Percentiles rank a stretch among this genome's conserved stretches.
These are phyloP conservation scores for Uloborus diversus DNA, from an alignment of 1,140 invertebrate species.

Conservation along the genomic window DNA sequence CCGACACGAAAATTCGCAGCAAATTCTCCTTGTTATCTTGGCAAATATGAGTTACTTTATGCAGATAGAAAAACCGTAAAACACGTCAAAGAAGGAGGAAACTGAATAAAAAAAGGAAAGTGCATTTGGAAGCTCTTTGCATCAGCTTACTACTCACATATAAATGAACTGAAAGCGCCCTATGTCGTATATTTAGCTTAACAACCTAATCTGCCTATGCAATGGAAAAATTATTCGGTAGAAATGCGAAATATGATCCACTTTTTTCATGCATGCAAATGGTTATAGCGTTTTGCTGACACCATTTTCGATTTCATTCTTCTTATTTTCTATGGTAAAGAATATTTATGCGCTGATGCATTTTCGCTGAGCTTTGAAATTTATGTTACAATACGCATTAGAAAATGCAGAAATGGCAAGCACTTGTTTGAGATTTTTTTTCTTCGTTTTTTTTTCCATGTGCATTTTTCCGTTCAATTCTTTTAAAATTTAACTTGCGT, in stretches of 20 bases:
- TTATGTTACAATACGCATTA: too few relatives aligned
- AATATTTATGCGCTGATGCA: conserved; percentile 17
- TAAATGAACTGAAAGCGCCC: conserved; percentile 12
- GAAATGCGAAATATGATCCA: conserved; percentile 28
- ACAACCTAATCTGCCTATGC: conserved; percentile 29
- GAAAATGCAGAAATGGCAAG: too few relatives aligned
- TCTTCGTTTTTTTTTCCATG: too few relatives aligned
- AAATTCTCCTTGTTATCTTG: too few relatives aligned
- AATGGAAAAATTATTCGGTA: conserved; percentile 33
- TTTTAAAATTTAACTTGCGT: too few relatives aligned
- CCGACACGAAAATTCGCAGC: too few relatives aligned
- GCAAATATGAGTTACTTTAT: not conserved
- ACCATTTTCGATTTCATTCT: conserved; percentile 32
- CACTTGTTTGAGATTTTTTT: too few relatives aligned
- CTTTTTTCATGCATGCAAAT: conserved; percentile 27
- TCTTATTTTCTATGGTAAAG: conserved; percentile 20
- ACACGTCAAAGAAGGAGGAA: not conserved
- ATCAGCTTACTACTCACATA: not conserved
- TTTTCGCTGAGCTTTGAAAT: too few relatives aligned
- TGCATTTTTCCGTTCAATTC: too few relatives aligned
- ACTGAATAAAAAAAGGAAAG: not conserved
- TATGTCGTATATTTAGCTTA: conserved; percentile 31
- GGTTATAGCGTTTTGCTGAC: conserved; percentile 38
- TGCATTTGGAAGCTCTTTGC: not conserved
- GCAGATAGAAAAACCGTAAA: conserved; percentile 3